Evolutionary conservation across 2,797 vertebrate genomes (phyloP), one percentile per base, ranked within the genome.

Genomic region (Cossypha niveicapilla): DNA sequence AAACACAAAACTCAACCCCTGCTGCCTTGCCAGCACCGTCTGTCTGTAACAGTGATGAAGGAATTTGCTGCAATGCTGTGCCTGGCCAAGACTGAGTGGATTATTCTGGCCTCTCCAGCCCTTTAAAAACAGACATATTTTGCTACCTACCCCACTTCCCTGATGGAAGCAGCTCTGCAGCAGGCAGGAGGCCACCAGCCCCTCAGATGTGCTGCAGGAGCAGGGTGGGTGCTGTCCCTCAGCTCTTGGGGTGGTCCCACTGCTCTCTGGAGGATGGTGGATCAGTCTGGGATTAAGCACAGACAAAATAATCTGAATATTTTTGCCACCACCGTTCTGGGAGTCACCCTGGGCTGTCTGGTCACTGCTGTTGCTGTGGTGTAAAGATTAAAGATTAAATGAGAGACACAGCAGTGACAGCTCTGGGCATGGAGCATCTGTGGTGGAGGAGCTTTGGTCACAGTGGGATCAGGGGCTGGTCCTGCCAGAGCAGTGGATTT

Each of bases 41-140:
- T 88, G 83, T 65, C 47, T 73, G 56, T 4, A 2, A 34, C 68
- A 63, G 22, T 3, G 73, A 1, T 5, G 67, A 32, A 91, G 76
- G 92, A 95, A 95, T 96, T 90, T 85, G 90, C 88, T 90, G 90
- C 70, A 62, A 6, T 13, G 35, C 51, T 1, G 3, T 8, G 44
- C 47, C 77, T 78, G 53, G 86, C 90, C 93, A 94, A 93, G 83
- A 54, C 39, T 0, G 1, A 73, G 11, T 42, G 60, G 71, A 34
- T 84, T 70, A 21, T 86, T 86, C 60, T 62, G 47, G 56, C 66
- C 62, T 81, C 51, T 81, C 58, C 47, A 75, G 21, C 11, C 42
- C 50, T 75, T 58, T 68, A 30, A 62, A 75, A 86, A 44, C 0
- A 0, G 18, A 25, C 9, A 10, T 32, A 30, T 5, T 68, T 90